Evolutionary conservation across 2,113 vertebrate genomes (phyloP).

Genomic region (Nymphicus hollandicus): DNA sequence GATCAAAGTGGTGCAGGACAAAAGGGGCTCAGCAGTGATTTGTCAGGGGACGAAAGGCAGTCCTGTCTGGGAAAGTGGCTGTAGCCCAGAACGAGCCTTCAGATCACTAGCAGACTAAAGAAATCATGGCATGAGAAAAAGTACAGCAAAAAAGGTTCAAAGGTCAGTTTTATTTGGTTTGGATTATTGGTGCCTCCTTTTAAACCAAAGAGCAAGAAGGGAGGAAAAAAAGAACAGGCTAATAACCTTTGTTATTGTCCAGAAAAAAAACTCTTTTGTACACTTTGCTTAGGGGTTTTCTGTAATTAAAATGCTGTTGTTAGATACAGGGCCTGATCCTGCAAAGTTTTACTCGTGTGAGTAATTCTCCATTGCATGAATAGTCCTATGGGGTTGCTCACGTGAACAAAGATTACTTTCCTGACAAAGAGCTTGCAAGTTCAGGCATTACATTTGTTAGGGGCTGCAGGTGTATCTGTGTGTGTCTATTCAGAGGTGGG

Average conservation of each 20-base stretch:
- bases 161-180: constrained; percentile 94
- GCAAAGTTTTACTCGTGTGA: constrained; percentile 55
- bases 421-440: constrained; percentile 33
- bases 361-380: constrained; percentile 60
- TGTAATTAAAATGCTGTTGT: constrained; percentile 85
- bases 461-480: neutral
- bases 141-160: constrained; percentile 94
- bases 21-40: constrained; percentile 93
- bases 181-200: constrained; percentile 89
- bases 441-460: neutral
- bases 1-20: constrained; percentile 89
- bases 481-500: neutral
- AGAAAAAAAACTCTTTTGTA: constrained; percentile 79
- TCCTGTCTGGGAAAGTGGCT: constrained; percentile 84
- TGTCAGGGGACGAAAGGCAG: constrained; percentile 92
- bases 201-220: constrained; percentile 72
- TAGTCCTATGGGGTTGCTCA: constrained; percentile 32
- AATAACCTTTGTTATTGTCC: constrained; percentile 86
- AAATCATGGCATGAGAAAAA: constrained; percentile 92
- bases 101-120: constrained; percentile 88
- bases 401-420: constrained; percentile 50
- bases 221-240: constrained; percentile 77
- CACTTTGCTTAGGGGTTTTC: constrained; percentile 75
- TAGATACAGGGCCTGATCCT: constrained; percentile 64
- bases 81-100: constrained; percentile 83